Percentiles rank a stretch among this genome's conserved stretches.
Evolutionary conservation across 2,888 invertebrate genomes (phyloP).

Genomic region (Caenorhabditis uteleia): DNA sequence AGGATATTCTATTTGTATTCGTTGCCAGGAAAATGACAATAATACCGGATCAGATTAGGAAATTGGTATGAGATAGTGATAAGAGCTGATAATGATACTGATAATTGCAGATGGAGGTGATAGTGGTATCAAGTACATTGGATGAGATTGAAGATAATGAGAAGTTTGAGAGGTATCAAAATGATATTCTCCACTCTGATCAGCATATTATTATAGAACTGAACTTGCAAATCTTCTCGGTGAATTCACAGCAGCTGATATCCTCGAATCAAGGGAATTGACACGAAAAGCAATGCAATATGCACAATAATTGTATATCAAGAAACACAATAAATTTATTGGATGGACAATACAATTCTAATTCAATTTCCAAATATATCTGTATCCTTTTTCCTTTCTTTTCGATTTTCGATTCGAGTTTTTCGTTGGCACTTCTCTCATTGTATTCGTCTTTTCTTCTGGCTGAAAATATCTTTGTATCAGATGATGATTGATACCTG

Average conservation of each 20-base stretch:
- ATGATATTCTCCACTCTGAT: background rate
- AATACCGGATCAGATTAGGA: slow-evolving; percentile 33
- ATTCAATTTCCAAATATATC: too few relatives aligned
- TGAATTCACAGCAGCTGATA: slow-evolving; percentile 54
- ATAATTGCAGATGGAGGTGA: slow-evolving; percentile 36
- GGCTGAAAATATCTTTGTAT: too few relatives aligned
- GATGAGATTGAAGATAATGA: slow-evolving; percentile 14
- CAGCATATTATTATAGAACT: too few relatives aligned
- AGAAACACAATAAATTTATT: background rate
- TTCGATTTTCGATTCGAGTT: background rate
- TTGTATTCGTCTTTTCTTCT: too few relatives aligned
- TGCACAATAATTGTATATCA: background rate
- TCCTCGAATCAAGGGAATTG: slow-evolving; percentile 55
- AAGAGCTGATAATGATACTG: background rate
- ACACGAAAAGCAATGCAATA: slow-evolving; percentile 34
- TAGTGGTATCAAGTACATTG: slow-evolving; percentile 13
- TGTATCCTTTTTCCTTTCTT: too few relatives aligned
- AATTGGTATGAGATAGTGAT: slow-evolving; percentile 19
- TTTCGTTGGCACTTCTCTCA: background rate
- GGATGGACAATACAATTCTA: too few relatives aligned
- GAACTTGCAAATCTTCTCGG: slow-evolving; percentile 34
- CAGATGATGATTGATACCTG: too few relatives aligned
- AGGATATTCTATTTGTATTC: slow-evolving; percentile 42
- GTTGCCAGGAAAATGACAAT: slow-evolving; percentile 13
- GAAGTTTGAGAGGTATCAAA: slow-evolving; percentile 14